phyloP scores from a whole-genome alignment of 92 coral and sea anemone genomes.

The Bergia sp. region DNA sequence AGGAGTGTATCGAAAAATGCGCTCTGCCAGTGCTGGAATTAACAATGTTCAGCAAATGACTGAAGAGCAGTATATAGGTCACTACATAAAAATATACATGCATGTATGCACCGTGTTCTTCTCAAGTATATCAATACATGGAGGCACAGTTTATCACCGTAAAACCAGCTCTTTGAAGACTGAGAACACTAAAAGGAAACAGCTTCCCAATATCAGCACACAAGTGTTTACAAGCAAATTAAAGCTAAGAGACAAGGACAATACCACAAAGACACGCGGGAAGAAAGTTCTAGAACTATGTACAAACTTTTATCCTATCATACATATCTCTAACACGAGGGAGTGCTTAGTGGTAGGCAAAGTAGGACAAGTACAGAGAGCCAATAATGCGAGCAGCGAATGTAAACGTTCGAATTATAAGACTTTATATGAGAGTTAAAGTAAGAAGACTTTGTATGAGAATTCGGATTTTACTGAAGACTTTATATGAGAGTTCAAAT shows the following conservation, averaged over 20 bases:
- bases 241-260: neutral
- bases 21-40: neutral
- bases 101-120: too few species aligned
- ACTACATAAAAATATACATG: too few species aligned
- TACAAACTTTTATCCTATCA: neutral
- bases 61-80: neutral
- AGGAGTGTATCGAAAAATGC: neutral
- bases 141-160: neutral
- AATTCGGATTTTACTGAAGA: too few species aligned
- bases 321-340: neutral
- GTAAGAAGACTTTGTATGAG: too few species aligned
- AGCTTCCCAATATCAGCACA: neutral
- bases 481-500: too few species aligned
- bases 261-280: neutral
- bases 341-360: neutral
- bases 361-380: too few species aligned
- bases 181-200: too few species aligned
- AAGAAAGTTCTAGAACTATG: neutral
- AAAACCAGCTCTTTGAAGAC: too few species aligned
- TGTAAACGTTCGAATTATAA: too few species aligned
- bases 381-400: too few species aligned
- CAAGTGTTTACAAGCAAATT: neutral
- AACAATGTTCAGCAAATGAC: neutral
- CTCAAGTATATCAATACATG: too few species aligned
- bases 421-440: too few species aligned